Conservation (phyloP, 2,888 invertebrate genomes). For the Polydrusus pterygomalis region DNA sequence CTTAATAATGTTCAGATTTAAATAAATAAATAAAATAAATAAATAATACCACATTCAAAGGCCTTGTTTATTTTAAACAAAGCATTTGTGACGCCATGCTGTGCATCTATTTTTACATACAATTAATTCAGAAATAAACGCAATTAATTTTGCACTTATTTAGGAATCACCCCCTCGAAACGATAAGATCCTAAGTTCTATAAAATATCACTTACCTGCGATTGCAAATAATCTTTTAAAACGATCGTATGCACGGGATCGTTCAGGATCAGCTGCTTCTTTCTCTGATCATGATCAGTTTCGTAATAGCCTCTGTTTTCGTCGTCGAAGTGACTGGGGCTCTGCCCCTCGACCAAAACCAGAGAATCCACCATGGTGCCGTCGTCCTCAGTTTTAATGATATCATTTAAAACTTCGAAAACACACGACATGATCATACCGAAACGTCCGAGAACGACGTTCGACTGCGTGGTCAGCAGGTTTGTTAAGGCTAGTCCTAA, state of each 20-base stretch:
- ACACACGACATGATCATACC: slow-evolving; percentile 83
- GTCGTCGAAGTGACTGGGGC: slow-evolving; percentile 76
- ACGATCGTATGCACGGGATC: slow-evolving; percentile 90
- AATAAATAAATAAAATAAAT: too few species aligned
- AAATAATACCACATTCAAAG: too few species aligned
- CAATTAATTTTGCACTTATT: too few species aligned
- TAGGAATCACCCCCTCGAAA: too few species aligned
- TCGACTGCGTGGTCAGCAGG: slow-evolving; percentile 80
- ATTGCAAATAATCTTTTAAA: slow-evolving; percentile 81
- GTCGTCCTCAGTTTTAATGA: slow-evolving; percentile 81
- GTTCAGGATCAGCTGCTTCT: slow-evolving; percentile 78
- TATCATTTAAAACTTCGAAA: slow-evolving; percentile 86
- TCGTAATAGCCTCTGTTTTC: slow-evolving; percentile 74
- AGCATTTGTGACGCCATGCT: too few species aligned
- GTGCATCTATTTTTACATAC: too few species aligned
- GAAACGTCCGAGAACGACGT: slow-evolving; percentile 82
- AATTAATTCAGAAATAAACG: too few species aligned
- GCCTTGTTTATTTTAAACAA: too few species aligned
- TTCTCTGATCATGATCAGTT: slow-evolving; percentile 85
- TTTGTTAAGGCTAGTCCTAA: slow-evolving; percentile 78
- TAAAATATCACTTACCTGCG: slow-evolving; percentile 75
- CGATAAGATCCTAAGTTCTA: too few species aligned
- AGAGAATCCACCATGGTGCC: slow-evolving; percentile 70
- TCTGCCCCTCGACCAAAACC: slow-evolving; percentile 67
- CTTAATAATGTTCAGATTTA: too few species aligned